Evolutionary conservation across 2,888 invertebrate species (phyloP).

Genomic region (Trachelus tabidus): DNA sequence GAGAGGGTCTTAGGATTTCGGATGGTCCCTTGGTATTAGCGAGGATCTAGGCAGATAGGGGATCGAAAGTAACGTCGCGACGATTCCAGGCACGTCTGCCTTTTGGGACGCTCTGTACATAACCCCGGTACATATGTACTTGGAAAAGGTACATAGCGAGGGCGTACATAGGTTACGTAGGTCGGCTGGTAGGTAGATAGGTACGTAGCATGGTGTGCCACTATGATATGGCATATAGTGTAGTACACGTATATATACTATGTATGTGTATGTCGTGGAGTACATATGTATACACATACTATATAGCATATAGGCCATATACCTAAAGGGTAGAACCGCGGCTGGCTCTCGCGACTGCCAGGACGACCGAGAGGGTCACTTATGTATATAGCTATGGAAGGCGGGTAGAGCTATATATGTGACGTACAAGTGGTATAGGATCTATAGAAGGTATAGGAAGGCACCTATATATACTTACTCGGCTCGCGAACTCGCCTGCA

Average conservation of each 20-base stretch:
- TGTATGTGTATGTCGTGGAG: conserved; percentile 15
- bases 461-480: conserved; percentile 27
- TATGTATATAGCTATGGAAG: conserved; percentile 39
- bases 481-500: conserved; percentile 54
- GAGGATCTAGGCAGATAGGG: conserved; percentile 9
- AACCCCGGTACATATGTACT: conserved; percentile 24
- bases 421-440: background rate
- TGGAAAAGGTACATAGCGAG: conserved; percentile 19
- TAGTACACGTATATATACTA: background rate
- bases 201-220: background rate
- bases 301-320: conserved; percentile 18
- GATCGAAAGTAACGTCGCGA: conserved; percentile 32
- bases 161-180: background rate
- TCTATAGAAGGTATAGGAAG: background rate
- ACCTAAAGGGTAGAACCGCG: conserved; percentile 52
- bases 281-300: conserved; percentile 21
- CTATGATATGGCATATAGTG: background rate
- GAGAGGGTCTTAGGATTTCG: background rate
- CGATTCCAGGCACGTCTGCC: conserved; percentile 63
- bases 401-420: conserved; percentile 23
- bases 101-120: conserved; percentile 56
- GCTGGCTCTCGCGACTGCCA: conserved; percentile 50
- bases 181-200: conserved; percentile 7
- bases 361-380: conserved; percentile 44
- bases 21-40: background rate